Base-by-base conservation (phyloP, 2,888 invertebrate species). In the Ormyrus rosae region DNA sequence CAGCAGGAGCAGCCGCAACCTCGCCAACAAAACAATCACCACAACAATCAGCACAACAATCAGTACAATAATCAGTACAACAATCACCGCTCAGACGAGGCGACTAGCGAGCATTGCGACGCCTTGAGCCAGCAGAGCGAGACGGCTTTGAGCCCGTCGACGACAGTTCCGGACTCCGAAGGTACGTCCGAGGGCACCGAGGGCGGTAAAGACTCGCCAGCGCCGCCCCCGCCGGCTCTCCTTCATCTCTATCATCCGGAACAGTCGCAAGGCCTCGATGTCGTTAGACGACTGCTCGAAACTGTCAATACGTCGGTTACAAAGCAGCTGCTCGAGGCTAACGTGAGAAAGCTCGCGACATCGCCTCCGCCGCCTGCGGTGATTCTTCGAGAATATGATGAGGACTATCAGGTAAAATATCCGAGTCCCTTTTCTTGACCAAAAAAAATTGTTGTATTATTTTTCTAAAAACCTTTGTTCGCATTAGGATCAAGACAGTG, bases 221-320 rank as follows among this genome's bases (percentile, higher is more conserved):
- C 86, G 5, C 86, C 88, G 0, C 83, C 85, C 13, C 86, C 87
- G 55, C 93, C 90, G 0, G 86, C 85, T 4, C 85, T 88, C 0
- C 82, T 85, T 9, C 86, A 45, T 84, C 87, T 7, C 78, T 84
- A 48, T 85, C 86, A 80, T 19, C 77, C 70, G 4, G 78, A 80
- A 13, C 77, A 75, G 11, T 92, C 92, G 63, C 93, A 93, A 82
- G 93, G 92, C 84, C 92, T 94, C 78, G 93, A 94, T 83, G 93
- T 93, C 58, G 95, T 95, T 58, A 94, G 95, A 87, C 93, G 94
- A 77, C 94, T 96, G 85, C 91, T 95, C 84, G 95, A 96, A 88
- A 95, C 95, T 9, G 95, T 96, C 11, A 95, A 94, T 88, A 93
- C 95, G 11, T 94, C 94, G 0, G 95, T 95, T 13, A 95, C 95